Conservation (phyloP, 2,797 vertebrate species). For the Paguma larvata region DNA sequence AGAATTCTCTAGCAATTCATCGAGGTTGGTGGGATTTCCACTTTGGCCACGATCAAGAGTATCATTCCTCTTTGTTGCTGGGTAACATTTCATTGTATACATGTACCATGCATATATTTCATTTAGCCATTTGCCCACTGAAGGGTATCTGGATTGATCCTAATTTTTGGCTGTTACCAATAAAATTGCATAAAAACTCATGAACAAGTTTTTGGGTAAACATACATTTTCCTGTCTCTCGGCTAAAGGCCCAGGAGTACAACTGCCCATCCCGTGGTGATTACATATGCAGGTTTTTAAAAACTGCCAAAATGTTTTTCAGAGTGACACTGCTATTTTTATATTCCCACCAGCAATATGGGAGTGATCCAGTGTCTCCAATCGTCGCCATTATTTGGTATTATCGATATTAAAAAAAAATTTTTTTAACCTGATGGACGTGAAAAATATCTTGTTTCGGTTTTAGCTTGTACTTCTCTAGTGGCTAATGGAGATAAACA, state of each 20-base stretch:
- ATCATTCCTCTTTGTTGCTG: neutral
- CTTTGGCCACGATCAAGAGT: neutral
- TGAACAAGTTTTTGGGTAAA: neutral
- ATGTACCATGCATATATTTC: neutral
- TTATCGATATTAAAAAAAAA: neutral
- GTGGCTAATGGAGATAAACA: neutral
- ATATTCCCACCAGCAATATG: neutral
- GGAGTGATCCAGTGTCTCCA: neutral
- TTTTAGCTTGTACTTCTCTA: neutral
- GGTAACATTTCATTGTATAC: neutral
- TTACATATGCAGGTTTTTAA: neutral
- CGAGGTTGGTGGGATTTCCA: neutral
- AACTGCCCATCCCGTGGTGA: neutral
- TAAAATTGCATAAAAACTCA: neutral
- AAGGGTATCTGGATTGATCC: neutral
- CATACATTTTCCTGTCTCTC: neutral
- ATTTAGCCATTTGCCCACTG: neutral
- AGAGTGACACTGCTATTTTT: neutral
- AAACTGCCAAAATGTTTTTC: neutral
- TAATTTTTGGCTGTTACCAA: neutral
- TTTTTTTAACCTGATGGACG: neutral
- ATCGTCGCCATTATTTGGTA: neutral
- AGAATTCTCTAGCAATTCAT: neutral
- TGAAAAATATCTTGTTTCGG: neutral
- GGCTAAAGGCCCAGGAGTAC: neutral